Evolutionary conservation across 2,797 vertebrate species (phyloP), one percentile per base, ranked within the genome.

Genomic region (Siniperca scherzeri): DNA sequence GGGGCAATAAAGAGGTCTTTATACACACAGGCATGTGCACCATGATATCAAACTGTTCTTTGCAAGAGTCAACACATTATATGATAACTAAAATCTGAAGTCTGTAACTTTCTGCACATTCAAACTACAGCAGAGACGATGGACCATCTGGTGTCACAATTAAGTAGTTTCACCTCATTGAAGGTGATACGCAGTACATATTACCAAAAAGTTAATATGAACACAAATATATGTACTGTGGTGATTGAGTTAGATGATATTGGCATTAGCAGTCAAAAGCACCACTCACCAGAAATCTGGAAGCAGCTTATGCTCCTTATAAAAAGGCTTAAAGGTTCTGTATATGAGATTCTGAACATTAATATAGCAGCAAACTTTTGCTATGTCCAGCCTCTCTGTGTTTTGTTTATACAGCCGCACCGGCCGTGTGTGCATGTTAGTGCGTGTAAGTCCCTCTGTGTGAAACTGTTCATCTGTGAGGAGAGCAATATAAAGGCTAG

Each of bases 1-100:
- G 70, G 66, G 77, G 50, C 33, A 46, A 48, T 36, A 74, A 52
- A 88, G 40, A 70, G 36, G 79, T 76, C 56, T 10, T 25, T 3
- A 33, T 8, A 60, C 12, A 16, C 36, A 46, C 17, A 33, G 6
- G 16, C 44, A 46, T 22, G 33, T 21, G 62, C 53, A 76, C 7
- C 53, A 40, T 56, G 13, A 52, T 59, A 65, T 36, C 30, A 71
- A 42, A 70, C 50, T 52, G 64, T 46, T 22, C 21, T 46, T 30
- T 17, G 21, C 13, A 70, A 53, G 19, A 77, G 48, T 33, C 13
- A 75, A 25, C 3, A 62, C 48, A 70, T 27, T 5, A 48, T 27
- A 42, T 61, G 19, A 48, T 14, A 17, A 27, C 40, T 67, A n/a
- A 74, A 62, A 84, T 59, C 10, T 46, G 11, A 60, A 55, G 2